Conservation (phyloP, 2,888 invertebrate genomes). For the Blastobasis adustella region DNA sequence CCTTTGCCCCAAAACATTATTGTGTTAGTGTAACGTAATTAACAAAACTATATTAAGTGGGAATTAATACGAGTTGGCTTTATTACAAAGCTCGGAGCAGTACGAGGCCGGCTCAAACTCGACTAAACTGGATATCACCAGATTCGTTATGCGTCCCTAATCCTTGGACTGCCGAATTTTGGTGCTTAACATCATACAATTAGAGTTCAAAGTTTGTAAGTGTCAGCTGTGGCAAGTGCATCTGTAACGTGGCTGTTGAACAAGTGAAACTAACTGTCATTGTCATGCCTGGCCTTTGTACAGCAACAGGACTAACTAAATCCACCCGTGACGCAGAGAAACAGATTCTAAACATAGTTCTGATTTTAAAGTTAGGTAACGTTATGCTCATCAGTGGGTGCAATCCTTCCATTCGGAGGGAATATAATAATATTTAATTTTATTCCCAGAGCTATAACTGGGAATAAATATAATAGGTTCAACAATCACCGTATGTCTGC, state of each 20-base stretch:
- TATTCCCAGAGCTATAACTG: no score
- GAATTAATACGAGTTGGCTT: constrained; percentile 38
- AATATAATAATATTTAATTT: no score
- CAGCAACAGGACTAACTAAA: constrained; percentile 43
- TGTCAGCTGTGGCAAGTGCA: constrained; percentile 14
- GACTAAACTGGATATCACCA: constrained; percentile 25
- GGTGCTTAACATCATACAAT: constrained; percentile 5
- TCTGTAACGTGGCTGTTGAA: constrained; percentile 24
- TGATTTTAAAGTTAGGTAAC: constrained; percentile 16
- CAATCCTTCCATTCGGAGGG: no score
- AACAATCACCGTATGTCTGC: no score
- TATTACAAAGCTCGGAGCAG: constrained; percentile 40
- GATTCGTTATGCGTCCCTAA: no score
- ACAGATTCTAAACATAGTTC: constrained; percentile 39
- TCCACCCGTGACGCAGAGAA: constrained; percentile 36
- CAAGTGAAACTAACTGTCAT: constrained; percentile 52
- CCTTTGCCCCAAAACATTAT: neutral
- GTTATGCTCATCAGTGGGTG: no score
- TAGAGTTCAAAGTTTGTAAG: constrained; percentile 15
- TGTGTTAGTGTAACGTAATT: constrained; percentile 21
- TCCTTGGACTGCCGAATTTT: neutral
- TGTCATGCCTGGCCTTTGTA: constrained; percentile 47
- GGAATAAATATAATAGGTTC: no score
- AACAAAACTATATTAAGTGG: constrained; percentile 34
- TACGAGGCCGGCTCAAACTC: constrained; percentile 44